Evolutionary conservation across 2,797 vertebrate genomes (phyloP).

Genomic region (Gymnopithys bicolor): DNA sequence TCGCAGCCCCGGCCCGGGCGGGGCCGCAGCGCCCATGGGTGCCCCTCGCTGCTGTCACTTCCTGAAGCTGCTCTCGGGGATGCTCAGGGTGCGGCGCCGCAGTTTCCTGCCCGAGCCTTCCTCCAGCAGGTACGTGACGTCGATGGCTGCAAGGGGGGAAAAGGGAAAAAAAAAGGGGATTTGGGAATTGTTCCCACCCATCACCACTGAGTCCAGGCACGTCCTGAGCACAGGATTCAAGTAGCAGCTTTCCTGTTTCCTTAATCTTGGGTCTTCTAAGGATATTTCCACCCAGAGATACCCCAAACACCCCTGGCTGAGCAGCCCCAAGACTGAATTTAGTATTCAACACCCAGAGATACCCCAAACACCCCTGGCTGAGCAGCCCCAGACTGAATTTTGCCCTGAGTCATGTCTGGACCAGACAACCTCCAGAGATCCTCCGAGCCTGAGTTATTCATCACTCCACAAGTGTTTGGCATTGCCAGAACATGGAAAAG

Average conservation of each 20-base stretch:
- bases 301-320: background rate
- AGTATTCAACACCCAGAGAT: no score
- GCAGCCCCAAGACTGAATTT: background rate
- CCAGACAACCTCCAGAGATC: background rate
- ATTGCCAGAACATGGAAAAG: background rate
- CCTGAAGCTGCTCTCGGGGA: conserved; percentile 88
- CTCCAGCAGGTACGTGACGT: conserved; percentile 95
- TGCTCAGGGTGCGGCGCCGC: conserved; percentile 88
- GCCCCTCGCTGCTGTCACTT: conserved; percentile 79
- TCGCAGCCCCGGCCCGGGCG: no score
- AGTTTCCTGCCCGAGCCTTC: conserved; percentile 92
- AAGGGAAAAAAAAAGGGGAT: background rate
- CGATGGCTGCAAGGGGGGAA: conserved; percentile 85
- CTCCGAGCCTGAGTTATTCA: background rate
- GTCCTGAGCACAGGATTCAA: background rate
- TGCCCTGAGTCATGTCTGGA: background rate
- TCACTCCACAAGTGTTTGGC: background rate
- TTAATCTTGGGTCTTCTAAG: rapidly evolving
- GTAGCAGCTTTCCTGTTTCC: rapidly evolving
- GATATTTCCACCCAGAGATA: background rate
- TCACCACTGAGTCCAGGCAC: rapidly evolving
- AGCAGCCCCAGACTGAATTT: background rate
- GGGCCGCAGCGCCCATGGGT: background rate
- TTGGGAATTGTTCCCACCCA: background rate
- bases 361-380: background rate